phyloP scores from a whole-genome alignment of 2,888 invertebrate genomes.

The Vannuccia rotundouncinata region DNA sequence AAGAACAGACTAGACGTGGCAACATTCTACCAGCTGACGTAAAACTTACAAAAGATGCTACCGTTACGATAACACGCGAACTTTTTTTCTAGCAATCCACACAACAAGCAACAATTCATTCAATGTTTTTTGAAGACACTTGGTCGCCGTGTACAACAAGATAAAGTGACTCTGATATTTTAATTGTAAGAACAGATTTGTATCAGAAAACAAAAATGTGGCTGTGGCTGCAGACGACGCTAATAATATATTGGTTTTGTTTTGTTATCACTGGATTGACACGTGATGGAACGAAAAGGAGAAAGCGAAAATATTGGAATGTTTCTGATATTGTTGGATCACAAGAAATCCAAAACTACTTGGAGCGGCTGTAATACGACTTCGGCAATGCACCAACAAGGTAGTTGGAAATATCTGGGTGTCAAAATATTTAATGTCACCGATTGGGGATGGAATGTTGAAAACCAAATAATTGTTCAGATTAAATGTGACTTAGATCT shows the following conservation, averaged over 20 bases:
- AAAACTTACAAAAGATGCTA: neutral
- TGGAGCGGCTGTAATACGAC: neutral
- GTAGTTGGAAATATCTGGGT: too few relatives aligned
- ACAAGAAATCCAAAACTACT: neutral
- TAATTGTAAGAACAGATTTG: too few relatives aligned
- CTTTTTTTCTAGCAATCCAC: neutral
- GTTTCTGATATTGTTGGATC: neutral
- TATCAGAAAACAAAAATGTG: too few relatives aligned
- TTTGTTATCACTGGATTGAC: neutral
- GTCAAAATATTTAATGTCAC: too few relatives aligned
- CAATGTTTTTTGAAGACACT: neutral
- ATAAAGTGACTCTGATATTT: too few relatives aligned
- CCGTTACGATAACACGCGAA: neutral
- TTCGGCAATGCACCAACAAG: neutral
- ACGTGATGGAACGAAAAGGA: neutral
- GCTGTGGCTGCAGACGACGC: too few relatives aligned
- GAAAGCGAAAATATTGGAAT: neutral
- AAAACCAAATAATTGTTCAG: neutral
- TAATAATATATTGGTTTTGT: neutral
- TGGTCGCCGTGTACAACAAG: neutral
- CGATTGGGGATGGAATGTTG: too few relatives aligned
- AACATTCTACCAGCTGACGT: neutral
- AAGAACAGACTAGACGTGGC: neutral
- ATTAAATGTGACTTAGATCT: neutral
- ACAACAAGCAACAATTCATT: too few relatives aligned